Percentiles rank a stretch among this genome's conserved stretches.
These are phyloP conservation scores for Eleginops maclovinus DNA, from an alignment of 2,113 vertebrate genomes.

Conservation along the genomic window DNA sequence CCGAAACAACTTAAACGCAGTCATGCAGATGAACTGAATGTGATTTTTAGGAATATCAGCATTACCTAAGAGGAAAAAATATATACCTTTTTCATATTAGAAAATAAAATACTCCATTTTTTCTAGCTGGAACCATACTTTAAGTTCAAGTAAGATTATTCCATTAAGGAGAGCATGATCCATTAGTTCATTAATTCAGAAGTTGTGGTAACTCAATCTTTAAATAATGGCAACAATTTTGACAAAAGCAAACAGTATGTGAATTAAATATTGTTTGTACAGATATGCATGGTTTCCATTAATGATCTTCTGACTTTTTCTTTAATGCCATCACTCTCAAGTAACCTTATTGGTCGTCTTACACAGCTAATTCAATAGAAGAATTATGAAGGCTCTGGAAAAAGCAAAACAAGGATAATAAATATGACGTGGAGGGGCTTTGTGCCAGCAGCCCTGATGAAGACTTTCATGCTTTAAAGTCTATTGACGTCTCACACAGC, in stretches of 20 bases:
- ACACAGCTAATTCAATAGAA: not conserved
- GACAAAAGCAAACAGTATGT: too few relatives aligned
- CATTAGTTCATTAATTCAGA: too few relatives aligned
- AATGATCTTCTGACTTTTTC: not conserved
- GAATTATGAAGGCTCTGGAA: constrained; percentile 11
- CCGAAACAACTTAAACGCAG: constrained; percentile 32
- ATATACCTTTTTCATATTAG: too few relatives aligned
- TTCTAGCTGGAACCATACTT: too few relatives aligned
- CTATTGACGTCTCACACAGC: constrained; percentile 15
- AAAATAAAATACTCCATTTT: too few relatives aligned
- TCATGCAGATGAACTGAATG: not conserved
- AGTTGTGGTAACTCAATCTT: not conserved
- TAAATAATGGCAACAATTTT: not conserved
- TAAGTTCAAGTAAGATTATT: not conserved
- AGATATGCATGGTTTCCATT: not conserved
- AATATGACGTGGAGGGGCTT: not conserved
- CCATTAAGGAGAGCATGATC: not conserved
- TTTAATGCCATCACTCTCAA: not conserved
- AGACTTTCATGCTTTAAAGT: constrained; percentile 26
- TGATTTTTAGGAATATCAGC: constrained; percentile 4
- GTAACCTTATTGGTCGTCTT: not conserved
- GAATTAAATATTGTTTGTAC: too few relatives aligned
- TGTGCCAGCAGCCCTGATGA: constrained; percentile 7
- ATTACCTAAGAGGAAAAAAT: constrained; percentile 19
- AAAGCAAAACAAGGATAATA: constrained; percentile 4